Evolutionary conservation across 2,888 invertebrate genomes (phyloP).

Genomic region (Ophion ellenae): DNA sequence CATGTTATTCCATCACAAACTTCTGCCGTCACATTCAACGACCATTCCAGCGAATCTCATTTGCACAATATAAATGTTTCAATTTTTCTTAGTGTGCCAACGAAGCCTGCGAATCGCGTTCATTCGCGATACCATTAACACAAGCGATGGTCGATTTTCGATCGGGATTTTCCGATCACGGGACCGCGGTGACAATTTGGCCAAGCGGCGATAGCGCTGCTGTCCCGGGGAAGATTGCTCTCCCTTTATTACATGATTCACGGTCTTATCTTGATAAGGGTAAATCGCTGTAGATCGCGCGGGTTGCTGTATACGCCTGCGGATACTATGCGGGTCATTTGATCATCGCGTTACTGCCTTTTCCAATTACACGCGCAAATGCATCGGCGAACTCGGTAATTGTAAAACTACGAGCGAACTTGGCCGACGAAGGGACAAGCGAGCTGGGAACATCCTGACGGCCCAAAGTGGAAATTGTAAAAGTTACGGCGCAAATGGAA

Average conservation of each 20-base stretch:
- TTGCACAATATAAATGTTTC: no score
- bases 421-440: not conserved
- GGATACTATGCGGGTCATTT: not conserved
- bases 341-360: not conserved
- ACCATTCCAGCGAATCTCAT: no score
- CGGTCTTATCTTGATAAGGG: conserved; percentile 23
- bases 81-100: no score
- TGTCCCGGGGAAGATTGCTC: not conserved
- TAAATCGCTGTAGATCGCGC: not conserved
- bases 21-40: no score
- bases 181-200: not conserved
- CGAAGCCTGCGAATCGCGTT: no score
- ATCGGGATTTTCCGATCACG: not conserved
- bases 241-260: conserved; percentile 7
- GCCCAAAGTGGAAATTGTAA: not conserved
- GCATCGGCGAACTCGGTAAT: not conserved
- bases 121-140: no score
- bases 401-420: not conserved
- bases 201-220: not conserved
- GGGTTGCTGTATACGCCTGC: not conserved
- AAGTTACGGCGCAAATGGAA: not conserved
- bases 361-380: not conserved
- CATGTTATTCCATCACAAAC: no score
- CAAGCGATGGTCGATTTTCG: not conserved
- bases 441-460: not conserved